Evolutionary conservation across 2,888 invertebrate species (phyloP).

Genomic region (Trichacis sp.): DNA sequence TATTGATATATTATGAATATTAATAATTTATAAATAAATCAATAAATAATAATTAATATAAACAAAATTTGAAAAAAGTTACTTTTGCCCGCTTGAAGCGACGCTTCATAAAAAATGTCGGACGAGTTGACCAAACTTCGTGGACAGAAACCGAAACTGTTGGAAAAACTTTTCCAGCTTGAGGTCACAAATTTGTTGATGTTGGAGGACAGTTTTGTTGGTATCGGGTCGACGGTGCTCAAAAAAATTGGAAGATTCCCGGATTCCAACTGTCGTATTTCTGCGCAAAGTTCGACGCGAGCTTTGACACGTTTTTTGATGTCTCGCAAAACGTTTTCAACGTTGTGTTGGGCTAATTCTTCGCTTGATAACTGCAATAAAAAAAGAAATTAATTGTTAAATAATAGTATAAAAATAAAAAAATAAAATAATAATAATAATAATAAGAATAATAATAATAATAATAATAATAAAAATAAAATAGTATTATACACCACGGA

Average conservation of each 20-base stretch:
- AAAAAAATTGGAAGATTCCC: conserved; percentile 69
- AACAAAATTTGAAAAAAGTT: conserved; percentile 43
- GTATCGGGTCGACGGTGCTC: conserved; percentile 52
- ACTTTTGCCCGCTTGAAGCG: conserved; percentile 83
- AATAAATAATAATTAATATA: no score
- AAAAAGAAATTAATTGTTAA: no score
- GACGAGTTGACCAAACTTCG: conserved; percentile 74
- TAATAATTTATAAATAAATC: background rate
- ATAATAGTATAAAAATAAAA: no score
- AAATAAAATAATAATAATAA: no score
- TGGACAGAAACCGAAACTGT: conserved; percentile 59
- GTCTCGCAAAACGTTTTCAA: conserved; percentile 81
- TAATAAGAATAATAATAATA: no score
- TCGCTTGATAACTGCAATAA: conserved; percentile 52
- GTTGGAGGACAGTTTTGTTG: conserved; percentile 77
- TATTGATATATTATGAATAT: no score
- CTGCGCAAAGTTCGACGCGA: conserved; percentile 81
- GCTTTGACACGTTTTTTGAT: conserved; percentile 81
- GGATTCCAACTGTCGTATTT: conserved; percentile 76
- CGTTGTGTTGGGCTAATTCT: conserved; percentile 73
- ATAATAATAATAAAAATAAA: no score
- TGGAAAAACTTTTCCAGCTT: conserved; percentile 59
- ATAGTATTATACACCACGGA: no score
- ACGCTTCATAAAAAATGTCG: conserved; percentile 83
- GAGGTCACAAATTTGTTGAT: conserved; percentile 59